phyloP scores from a whole-genome alignment of 30 jellyfish, hydroid and myxozoan genomes.

The Catostylus mosaicus region DNA sequence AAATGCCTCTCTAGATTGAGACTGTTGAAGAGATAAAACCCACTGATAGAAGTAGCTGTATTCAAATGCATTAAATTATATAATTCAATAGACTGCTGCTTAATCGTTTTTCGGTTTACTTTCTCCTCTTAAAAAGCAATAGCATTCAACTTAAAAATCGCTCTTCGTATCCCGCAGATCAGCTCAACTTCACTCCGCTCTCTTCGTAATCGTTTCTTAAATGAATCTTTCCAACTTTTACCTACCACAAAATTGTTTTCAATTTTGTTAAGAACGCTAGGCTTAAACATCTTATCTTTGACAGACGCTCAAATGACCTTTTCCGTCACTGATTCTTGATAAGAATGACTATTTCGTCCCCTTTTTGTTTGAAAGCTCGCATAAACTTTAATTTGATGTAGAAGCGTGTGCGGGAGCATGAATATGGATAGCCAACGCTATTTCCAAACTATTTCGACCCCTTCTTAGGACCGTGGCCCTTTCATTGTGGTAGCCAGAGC shows the following conservation, averaged over 20 bases:
- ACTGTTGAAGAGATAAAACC: too few relatives aligned
- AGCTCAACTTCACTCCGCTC: neutral
- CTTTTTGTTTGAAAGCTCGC: too few relatives aligned
- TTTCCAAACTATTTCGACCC: too few relatives aligned
- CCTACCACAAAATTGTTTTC: neutral
- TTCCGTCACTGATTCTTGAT: too few relatives aligned
- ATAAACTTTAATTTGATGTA: too few relatives aligned
- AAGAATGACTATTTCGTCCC: too few relatives aligned
- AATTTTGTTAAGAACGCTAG: neutral
- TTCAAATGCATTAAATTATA: neutral
- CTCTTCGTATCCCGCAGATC: neutral
- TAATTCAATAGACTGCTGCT: neutral
- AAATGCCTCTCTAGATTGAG: too few relatives aligned
- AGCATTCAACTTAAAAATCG: neutral
- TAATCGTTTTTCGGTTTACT: neutral
- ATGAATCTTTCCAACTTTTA: neutral
- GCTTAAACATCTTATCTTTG: neutral
- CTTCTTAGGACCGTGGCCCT: too few relatives aligned
- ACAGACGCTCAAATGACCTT: neutral
- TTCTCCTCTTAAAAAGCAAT: neutral
- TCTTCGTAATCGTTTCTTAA: neutral
- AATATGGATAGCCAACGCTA: too few relatives aligned
- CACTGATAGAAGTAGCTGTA: too few relatives aligned
- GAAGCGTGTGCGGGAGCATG: too few relatives aligned
- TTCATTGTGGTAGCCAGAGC: too few relatives aligned